phyloP scores from a whole-genome alignment of 1,140 invertebrate species.

The Hermatobates lingyangjiaoensis region DNA sequence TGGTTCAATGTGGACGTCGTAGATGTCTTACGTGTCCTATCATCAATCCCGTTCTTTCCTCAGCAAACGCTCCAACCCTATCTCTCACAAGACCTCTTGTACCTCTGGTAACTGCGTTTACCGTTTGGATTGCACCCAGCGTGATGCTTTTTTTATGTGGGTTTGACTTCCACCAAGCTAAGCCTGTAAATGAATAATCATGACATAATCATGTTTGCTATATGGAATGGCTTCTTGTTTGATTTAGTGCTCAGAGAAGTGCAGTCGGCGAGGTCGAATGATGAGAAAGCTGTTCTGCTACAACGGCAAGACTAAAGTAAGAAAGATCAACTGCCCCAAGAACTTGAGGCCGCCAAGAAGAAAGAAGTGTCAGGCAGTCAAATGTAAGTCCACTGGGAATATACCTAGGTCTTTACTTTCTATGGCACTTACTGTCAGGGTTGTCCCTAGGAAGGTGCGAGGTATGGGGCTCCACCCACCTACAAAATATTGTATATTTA shows the following conservation, averaged over 20 bases:
- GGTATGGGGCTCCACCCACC: not conserved
- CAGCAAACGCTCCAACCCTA: no score
- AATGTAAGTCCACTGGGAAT: conserved; percentile 39
- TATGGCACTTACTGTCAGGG: no score
- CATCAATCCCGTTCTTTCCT: no score
- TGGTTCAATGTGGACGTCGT: no score
- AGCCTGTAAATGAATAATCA: no score
- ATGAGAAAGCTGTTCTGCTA: conserved; percentile 41
- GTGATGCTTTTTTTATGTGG: no score
- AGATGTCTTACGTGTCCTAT: no score
- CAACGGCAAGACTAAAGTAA: conserved; percentile 28
- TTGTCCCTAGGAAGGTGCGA: not conserved
- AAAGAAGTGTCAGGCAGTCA: conserved; percentile 39
- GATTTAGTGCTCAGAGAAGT: conserved; percentile 24
- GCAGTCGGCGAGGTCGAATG: conserved; percentile 45
- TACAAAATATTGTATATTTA: not conserved
- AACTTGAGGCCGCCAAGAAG: conserved; percentile 35
- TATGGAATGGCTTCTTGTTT: not conserved
- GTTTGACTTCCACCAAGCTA: no score
- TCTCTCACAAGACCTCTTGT: no score
- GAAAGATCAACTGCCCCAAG: conserved; percentile 32
- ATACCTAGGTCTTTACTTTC: not conserved
- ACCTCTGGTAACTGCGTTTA: no score
- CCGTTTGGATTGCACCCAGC: no score
- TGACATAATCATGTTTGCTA: no score